Conservation (phyloP, 2,888 invertebrate genomes). For the Notodonta ziczac region DNA sequence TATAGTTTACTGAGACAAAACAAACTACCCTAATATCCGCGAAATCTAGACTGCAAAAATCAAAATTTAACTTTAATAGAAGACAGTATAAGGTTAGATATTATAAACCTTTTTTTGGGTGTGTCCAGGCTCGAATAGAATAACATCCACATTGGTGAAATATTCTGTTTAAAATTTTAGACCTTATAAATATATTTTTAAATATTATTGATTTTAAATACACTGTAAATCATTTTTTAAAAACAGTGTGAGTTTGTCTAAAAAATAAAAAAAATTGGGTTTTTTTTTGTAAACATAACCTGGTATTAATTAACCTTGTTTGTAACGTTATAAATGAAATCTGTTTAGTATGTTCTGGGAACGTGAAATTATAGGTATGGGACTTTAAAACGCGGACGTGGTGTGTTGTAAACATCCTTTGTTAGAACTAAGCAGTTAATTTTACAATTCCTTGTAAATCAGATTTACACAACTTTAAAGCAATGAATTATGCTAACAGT, state of each 20-base stretch:
- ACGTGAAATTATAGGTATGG: conserved; percentile 32
- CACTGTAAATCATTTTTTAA: background rate
- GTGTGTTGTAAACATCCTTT: conserved; percentile 3
- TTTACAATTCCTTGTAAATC: background rate
- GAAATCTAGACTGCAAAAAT: no score
- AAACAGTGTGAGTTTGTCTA: conserved; percentile 16
- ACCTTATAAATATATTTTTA: no score
- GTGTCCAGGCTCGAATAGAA: no score
- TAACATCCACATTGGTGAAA: no score
- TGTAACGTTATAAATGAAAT: conserved; percentile 34
- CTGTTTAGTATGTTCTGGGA: conserved; percentile 31
- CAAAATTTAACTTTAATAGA: no score
- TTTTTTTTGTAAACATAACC: conserved; percentile 27
- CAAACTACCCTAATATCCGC: no score
- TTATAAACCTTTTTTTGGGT: no score
- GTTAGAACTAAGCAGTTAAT: background rate
- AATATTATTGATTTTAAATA: background rate
- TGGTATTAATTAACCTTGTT: conserved; percentile 32
- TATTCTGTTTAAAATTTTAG: no score
- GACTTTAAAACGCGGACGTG: conserved; percentile 19
- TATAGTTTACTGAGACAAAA: no score
- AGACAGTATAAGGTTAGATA: no score
- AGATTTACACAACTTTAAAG: background rate
- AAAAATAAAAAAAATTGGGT: conserved; percentile 10
- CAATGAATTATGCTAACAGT: background rate